These are phyloP conservation scores for Anableps anableps DNA, from an alignment of 2,797 vertebrate species.

Conservation along the genomic window DNA sequence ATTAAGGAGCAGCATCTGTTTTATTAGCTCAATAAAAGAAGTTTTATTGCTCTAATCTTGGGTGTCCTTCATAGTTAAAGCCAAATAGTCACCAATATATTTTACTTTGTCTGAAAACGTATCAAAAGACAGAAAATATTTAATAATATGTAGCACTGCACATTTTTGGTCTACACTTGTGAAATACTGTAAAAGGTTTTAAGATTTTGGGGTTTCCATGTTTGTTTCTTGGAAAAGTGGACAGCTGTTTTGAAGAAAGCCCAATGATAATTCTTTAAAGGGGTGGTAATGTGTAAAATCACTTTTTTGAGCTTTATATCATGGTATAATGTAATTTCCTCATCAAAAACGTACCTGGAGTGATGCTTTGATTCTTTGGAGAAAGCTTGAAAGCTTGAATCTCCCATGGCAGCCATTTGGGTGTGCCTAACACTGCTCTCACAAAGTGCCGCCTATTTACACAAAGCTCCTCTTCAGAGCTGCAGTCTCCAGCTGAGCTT, in stretches of 20 bases:
- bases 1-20: constrained; percentile 30
- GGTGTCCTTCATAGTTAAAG: constrained; percentile 10
- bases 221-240: not conserved
- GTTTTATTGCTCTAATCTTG: constrained; percentile 28
- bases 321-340: too few relatives aligned
- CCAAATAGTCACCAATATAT: not conserved
- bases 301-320: too few relatives aligned
- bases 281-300: too few relatives aligned
- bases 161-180: not conserved
- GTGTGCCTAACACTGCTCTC: too few relatives aligned
- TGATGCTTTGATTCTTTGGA: too few relatives aligned
- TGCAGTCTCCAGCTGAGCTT: too few relatives aligned
- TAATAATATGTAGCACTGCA: not conserved
- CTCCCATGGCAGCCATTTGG: too few relatives aligned
- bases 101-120: not conserved
- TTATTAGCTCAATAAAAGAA: constrained; percentile 25
- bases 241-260: not conserved
- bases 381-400: too few relatives aligned
- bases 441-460: too few relatives aligned
- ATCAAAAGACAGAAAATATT: not conserved
- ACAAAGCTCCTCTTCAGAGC: too few relatives aligned
- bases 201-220: not conserved
- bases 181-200: not conserved
- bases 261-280: not conserved
- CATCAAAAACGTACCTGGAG: too few relatives aligned